phyloP scores from a whole-genome alignment of 1,140 invertebrate species.

The Panagrolaimus sp. region DNA sequence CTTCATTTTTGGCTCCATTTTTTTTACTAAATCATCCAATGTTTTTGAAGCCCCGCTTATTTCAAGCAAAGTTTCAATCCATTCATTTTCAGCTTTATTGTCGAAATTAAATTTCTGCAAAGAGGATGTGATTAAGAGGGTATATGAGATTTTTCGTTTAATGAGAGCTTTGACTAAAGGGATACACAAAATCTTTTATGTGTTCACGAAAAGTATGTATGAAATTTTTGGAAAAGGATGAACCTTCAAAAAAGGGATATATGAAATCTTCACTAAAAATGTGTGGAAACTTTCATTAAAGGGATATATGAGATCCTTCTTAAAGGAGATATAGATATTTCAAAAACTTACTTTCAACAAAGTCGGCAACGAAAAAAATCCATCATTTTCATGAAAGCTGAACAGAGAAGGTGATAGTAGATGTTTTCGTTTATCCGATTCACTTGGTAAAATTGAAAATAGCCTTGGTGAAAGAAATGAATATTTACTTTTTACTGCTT shows the following conservation, averaged over 20 bases:
- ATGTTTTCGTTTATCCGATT: conserved; percentile 1
- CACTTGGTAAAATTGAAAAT: conserved; percentile 12
- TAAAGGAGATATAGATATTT: no score
- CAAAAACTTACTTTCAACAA: background rate
- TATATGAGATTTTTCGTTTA: no score
- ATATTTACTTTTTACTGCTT: background rate
- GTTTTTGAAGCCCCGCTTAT: conserved; percentile 17
- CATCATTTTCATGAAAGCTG: conserved; percentile 18
- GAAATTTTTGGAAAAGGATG: no score
- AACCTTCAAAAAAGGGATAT: no score
- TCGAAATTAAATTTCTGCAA: conserved; percentile 3
- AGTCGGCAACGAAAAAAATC: conserved; percentile 17
- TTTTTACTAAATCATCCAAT: background rate
- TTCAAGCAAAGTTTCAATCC: conserved; percentile 13
- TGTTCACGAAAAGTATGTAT: no score
- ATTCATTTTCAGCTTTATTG: background rate
- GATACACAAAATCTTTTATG: no score
- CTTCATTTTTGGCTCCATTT: conserved; percentile 6
- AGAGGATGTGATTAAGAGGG: background rate
- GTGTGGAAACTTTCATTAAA: no score
- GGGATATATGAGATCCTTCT: no score
- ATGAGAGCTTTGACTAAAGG: no score
- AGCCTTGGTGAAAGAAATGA: conserved; percentile 17
- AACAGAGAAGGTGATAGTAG: conserved; percentile 20
- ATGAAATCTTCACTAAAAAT: no score